phyloP scores from a whole-genome alignment of 2,888 invertebrate genomes.

The Melanophora roralis region DNA sequence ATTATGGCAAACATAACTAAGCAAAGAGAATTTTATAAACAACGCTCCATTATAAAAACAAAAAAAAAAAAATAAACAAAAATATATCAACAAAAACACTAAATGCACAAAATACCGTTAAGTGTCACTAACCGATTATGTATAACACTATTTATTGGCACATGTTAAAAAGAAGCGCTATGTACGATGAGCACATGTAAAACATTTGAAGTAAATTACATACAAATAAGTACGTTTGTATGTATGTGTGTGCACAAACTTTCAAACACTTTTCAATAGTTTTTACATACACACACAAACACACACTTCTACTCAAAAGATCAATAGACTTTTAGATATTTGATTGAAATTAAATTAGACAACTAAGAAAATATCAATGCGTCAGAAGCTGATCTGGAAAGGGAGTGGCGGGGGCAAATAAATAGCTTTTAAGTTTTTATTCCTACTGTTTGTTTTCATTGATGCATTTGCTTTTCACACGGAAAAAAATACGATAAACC shows the following conservation, averaged over 20 bases:
- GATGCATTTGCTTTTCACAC: too few relatives aligned
- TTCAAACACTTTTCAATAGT: too few relatives aligned
- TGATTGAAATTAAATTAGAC: constrained; percentile 54
- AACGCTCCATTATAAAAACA: constrained; percentile 41
- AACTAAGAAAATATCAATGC: constrained; percentile 15
- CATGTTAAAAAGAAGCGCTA: constrained; percentile 18
- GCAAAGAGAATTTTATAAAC: constrained; percentile 21
- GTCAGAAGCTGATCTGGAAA: too few relatives aligned
- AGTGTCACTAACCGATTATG: constrained; percentile 51
- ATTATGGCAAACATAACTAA: constrained; percentile 17
- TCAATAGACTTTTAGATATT: constrained; percentile 48
- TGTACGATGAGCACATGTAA: not conserved
- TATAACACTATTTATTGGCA: constrained; percentile 18
- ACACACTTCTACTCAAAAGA: too few relatives aligned
- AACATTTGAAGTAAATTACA: constrained; percentile 19
- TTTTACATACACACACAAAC: not conserved
- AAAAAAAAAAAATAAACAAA: constrained; percentile 16
- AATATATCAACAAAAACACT: constrained; percentile 13
- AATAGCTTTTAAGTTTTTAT: too few relatives aligned
- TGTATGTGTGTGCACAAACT: not conserved
- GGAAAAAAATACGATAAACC: too few relatives aligned
- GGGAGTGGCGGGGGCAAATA: too few relatives aligned
- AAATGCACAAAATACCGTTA: constrained; percentile 26
- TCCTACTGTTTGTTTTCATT: too few relatives aligned
- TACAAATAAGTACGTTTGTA: not conserved